Base-by-base conservation (phyloP, 1,140 invertebrate species). In the Drosophila hydei region DNA sequence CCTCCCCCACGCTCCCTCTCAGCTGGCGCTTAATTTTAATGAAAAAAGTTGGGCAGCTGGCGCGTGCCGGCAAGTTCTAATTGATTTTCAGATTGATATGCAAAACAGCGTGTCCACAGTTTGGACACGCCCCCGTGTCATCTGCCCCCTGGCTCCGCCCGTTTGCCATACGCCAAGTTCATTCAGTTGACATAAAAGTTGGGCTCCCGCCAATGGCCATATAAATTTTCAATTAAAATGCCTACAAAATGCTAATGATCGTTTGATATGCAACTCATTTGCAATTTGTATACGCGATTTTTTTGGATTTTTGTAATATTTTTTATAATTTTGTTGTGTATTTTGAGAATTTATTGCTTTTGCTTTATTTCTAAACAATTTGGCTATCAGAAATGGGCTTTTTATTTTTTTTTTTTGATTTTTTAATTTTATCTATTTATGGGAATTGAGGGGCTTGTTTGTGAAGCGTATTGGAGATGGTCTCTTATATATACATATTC, bases 51-150 rank as follows among this genome's bases (percentile, higher is more conserved):
- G 58, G 51, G 51, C 67, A 71, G 56, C 52, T 70, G 67, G 60
- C 65, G 65, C 67, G 51, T 64, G 71, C 67, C 58, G 50, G 60
- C 52, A 64, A 74, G 67, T 64, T 74, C 72, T 71, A 74, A 74
- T 70, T 74, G 72, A 74, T 74, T 74, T 74, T 74, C 51, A 71
- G 60, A 74, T 74, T 74, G 72, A 74, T 74, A 74, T 74, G 72
- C 72, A 74, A 74, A 74, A 64, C 67, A 74, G 59, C 38, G 33
- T 52, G 61, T 60, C 61, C 64, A 72, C 16, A 72, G 11, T 12
- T 23, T n/a, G 14, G 38, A 8, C 21, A 33, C 19, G 11, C 14
- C 9, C 19, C 18, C 18, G 4, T 2, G 6, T 1, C 23, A n/a
- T 11, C 1, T 9, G 4, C 12, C 9, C 8, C 4, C 8, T 11